Evolutionary conservation across 2,113 vertebrate species (phyloP).

Genomic region (Tetrax tetrax): DNA sequence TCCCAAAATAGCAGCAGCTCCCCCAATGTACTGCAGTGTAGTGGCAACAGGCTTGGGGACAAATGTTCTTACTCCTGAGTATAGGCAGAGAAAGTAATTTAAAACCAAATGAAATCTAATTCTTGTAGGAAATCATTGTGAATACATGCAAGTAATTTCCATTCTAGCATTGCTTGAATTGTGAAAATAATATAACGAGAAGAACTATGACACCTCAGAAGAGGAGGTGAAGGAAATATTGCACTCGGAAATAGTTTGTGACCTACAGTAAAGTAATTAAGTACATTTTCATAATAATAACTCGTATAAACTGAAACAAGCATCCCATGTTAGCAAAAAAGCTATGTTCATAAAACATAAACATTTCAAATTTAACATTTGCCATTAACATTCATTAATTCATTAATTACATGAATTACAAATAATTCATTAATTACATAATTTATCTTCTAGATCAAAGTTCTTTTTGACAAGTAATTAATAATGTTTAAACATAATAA

Average conservation of each 20-base stretch:
- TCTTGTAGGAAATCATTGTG: not conserved
- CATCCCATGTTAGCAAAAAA: not conserved
- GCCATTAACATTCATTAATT: not conserved
- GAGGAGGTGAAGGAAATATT: not conserved
- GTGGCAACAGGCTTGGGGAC: slow-evolving; percentile 95
- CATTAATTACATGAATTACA: no score
- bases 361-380: not conserved
- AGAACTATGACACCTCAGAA: not conserved
- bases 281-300: not conserved
- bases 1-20: slow-evolving; percentile 95
- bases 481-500: not conserved
- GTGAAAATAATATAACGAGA: not conserved
- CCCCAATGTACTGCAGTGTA: slow-evolving; percentile 94
- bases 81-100: slow-evolving; percentile 2
- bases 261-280: not conserved
- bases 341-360: not conserved
- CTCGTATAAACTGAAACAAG: not conserved
- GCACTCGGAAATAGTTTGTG: not conserved
- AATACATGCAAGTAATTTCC: not conserved
- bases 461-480: not conserved
- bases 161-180: not conserved
- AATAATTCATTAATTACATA: not conserved
- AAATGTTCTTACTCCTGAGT: slow-evolving; percentile 91
- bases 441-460: not conserved
- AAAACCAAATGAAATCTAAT: not conserved